Percentiles rank a stretch among this genome's conserved stretches.
These are phyloP conservation scores for Cheilinus undulatus DNA, from an alignment of 2,113 vertebrate species.

Conservation along the genomic window DNA sequence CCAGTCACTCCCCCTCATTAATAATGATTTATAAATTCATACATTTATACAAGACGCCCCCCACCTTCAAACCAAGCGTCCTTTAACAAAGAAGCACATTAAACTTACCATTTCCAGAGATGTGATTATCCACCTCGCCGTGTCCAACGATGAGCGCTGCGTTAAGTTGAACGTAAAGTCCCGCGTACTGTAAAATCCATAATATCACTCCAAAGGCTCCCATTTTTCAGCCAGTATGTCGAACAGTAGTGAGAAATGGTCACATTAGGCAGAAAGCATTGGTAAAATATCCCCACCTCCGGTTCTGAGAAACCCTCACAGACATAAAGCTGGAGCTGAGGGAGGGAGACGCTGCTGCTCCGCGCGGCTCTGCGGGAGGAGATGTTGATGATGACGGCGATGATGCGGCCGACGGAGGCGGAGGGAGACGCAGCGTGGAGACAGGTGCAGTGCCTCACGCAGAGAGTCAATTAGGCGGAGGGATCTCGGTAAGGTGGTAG, in stretches of 20 bases:
- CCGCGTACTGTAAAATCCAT: conserved; percentile 89
- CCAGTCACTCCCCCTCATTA: conserved; percentile 31
- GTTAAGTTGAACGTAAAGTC: conserved; percentile 92
- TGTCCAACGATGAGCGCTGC: conserved; percentile 82
- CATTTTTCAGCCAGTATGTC: conserved; percentile 80
- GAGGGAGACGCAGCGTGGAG: conserved; percentile 66
- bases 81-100: not conserved
- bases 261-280: conserved; percentile 67
- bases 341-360: conserved; percentile 29
- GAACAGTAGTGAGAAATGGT: conserved; percentile 62
- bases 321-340: conserved; percentile 33
- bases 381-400: conserved; percentile 22
- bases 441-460: conserved; percentile 75
- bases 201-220: conserved; percentile 85
- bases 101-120: conserved; percentile 88
- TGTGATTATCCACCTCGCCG: conserved; percentile 84
- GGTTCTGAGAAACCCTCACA: conserved; percentile 6
- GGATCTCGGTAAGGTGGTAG: conserved; percentile 75
- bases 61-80: not conserved
- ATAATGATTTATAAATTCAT: not conserved
- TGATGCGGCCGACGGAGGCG: conserved; percentile 61
- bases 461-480: conserved; percentile 82
- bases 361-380: conserved; percentile 37
- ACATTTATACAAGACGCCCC: not conserved
- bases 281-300: conserved; percentile 26